Evolutionary conservation across 2,797 vertebrate species (phyloP).

Genomic region (Paratrypauchen microcephalus): DNA sequence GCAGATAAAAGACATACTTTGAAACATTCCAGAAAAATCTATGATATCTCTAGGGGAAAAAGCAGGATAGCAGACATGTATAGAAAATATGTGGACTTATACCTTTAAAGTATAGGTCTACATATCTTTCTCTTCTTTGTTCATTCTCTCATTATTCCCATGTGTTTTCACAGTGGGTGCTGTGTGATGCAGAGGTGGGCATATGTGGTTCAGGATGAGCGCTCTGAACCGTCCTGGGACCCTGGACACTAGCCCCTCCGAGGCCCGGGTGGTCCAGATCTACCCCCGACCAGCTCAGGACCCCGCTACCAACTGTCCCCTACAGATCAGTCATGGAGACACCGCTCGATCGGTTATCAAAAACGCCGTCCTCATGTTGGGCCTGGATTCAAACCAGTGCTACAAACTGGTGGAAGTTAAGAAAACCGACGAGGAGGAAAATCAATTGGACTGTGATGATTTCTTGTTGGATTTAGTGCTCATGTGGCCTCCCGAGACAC

Average conservation of each 20-base stretch:
- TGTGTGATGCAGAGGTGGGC: conserved; percentile 80
- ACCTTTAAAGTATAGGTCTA: not conserved
- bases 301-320: conserved; percentile 73
- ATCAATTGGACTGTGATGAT: conserved; percentile 78
- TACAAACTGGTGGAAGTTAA: conserved; percentile 89
- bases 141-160: not conserved
- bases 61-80: too few relatives aligned
- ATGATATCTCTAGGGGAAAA: too few relatives aligned
- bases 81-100: too few relatives aligned
- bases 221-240: conserved; percentile 69
- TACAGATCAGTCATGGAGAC: conserved; percentile 78
- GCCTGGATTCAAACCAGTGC: conserved; percentile 70
- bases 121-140: not conserved
- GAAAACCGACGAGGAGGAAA: conserved; percentile 77
- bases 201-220: conserved; percentile 84
- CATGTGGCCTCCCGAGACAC: conserved; percentile 85
- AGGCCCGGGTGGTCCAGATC: conserved; percentile 81
- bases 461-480: conserved; percentile 81
- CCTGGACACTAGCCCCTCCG: conserved; percentile 63
- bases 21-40: too few relatives aligned
- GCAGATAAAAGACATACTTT: too few relatives aligned
- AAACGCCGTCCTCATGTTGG: conserved; percentile 74
- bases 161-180: conserved; percentile 56
- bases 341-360: conserved; percentile 78
- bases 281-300: conserved; percentile 79